Base-by-base conservation (phyloP, 1,140 invertebrate species). In the Augochlora pura region DNA sequence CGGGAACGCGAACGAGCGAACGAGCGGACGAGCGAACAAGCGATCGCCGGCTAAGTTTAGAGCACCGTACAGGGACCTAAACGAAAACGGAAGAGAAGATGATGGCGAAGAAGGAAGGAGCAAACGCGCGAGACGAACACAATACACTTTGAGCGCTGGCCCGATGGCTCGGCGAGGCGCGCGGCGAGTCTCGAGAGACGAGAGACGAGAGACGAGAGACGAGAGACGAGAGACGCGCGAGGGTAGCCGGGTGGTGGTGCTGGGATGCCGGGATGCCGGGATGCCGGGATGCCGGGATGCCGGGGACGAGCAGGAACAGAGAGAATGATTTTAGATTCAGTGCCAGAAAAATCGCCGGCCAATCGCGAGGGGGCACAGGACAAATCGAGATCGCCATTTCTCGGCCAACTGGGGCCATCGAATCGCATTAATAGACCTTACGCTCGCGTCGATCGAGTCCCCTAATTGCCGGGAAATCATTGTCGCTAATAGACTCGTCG, bases 291-390 rank as follows among this genome's bases (percentile, higher is more conserved):
- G 32, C 32, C 32, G 32, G 32, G 49, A 49, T 8, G 46, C 8
- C 8, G 46, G 14, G 46, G 10, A 14, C 1, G 49, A 52, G 49
- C 49, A 21, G 49, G 49, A 52, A 52, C 16, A 71, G 63, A 64
- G 80, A 63, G 49, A 79, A 73, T 65, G 78, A 87, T 86, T 82
- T 87, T 80, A 80, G 85, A 87, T 75, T 71, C 73, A 42, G 59
- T 85, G 87, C 86, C 87, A 87, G 80, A 85, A 84, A 70, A 60
- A 84, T 85, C 64, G 64, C 38, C 42, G 69, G 59, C 83, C 83
- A 85, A 85, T 85, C 79, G 57, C 59, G 66, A 64, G 38, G 23
- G 66, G 42, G 75, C 75, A 54, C 78, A 62, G 62, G 77, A 67
- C 72, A 70, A 72, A 83, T 85, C 84, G 75, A 73, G 83, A 84